Percentiles rank a stretch among this genome's conserved stretches.
These are phyloP conservation scores for Trichonephila clavata DNA, from an alignment of 1,140 invertebrate species.

Conservation along the genomic window DNA sequence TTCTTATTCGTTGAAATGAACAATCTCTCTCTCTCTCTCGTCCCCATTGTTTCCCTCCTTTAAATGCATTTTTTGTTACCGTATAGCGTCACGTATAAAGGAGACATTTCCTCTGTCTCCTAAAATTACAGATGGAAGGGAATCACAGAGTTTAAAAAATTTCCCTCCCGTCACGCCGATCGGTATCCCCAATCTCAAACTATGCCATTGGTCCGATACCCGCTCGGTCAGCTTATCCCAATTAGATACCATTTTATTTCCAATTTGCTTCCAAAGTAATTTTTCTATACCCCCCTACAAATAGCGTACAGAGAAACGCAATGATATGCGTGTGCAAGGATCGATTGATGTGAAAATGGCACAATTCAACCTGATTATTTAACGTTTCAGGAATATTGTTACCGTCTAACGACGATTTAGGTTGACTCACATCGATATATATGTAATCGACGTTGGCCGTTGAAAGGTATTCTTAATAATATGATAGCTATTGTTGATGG, in stretches of 20 bases:
- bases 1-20: no score
- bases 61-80: not conserved
- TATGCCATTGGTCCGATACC: not conserved
- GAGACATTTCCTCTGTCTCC: not conserved
- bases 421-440: no score
- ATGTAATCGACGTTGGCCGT: no score
- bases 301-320: not conserved
- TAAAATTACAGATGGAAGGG: not conserved
- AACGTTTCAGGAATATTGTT: not conserved
- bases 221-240: not conserved
- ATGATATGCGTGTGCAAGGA: not conserved
- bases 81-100: not conserved
- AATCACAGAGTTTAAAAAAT: not conserved
- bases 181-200: not conserved
- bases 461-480: no score
- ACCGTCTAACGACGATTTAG: no score
- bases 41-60: no score
- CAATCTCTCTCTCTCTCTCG: no score
- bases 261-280: not conserved
- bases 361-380: not conserved
- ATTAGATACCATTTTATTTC: not conserved
- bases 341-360: not conserved
- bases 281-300: not conserved
- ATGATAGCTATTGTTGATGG: no score
- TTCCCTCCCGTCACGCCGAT: not conserved